A percentile compares a stretch with the other conserved stretches of the same genome.
Conservation (phyloP, 1,140 invertebrate genomes). For the Triops longicaudatus region DNA sequence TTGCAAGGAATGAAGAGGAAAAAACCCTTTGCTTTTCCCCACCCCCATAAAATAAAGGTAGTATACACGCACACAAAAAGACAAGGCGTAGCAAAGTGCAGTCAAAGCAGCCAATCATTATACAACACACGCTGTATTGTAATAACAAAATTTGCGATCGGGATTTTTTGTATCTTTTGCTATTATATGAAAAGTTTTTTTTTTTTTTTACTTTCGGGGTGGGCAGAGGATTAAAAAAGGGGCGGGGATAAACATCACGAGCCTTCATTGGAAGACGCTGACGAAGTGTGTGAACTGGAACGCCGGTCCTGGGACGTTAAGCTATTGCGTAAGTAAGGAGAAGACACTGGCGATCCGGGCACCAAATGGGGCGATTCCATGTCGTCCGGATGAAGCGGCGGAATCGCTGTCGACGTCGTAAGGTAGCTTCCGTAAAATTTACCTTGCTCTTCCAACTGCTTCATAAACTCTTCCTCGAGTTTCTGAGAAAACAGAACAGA, state of each 20-base stretch:
- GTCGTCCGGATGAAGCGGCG: slow-evolving; percentile 25
- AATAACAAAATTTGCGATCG: not conserved
- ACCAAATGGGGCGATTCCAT: slow-evolving; percentile 14
- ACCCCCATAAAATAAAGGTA: not conserved
- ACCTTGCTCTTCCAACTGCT: slow-evolving; percentile 75
- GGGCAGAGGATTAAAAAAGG: no score
- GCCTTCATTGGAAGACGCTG: slow-evolving; percentile 1
- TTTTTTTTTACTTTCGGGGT: no score
- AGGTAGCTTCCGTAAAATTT: slow-evolving; percentile 37
- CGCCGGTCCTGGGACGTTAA: not conserved
- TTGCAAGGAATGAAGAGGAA: not conserved
- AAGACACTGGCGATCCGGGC: slow-evolving; percentile 1
- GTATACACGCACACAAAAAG: not conserved
- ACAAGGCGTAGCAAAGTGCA: not conserved
- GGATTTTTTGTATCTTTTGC: not conserved
- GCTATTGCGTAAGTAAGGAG: slow-evolving; percentile 6
- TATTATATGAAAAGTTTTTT: not conserved
- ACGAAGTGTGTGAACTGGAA: slow-evolving; percentile 5
- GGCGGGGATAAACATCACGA: not conserved
- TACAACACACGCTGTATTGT: not conserved
- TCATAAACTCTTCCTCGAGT: slow-evolving; percentile 73
- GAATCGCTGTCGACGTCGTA: slow-evolving; percentile 17
- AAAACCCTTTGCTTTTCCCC: not conserved
- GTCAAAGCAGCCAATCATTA: not conserved
- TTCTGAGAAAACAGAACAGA: slow-evolving; percentile 48